phyloP scores from a whole-genome alignment of 2,888 invertebrate genomes.

The Spilarctia lutea region DNA sequence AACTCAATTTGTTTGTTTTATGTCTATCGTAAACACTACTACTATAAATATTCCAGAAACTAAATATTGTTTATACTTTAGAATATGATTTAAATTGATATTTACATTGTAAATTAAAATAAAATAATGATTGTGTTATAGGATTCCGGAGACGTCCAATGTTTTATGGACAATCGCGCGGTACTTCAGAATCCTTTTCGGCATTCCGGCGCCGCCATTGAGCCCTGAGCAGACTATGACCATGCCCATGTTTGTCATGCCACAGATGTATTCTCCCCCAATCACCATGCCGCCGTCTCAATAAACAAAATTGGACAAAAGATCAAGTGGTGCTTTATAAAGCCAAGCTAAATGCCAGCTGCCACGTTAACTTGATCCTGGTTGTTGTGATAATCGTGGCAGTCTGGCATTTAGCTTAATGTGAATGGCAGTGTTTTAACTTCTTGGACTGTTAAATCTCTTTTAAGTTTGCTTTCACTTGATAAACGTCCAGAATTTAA shows the following conservation, averaged over 20 bases:
- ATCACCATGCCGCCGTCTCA: slow-evolving; percentile 59
- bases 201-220: slow-evolving; percentile 78
- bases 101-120: slow-evolving; percentile 44
- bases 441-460: slow-evolving; percentile 61
- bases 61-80: slow-evolving; percentile 12
- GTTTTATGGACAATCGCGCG: slow-evolving; percentile 85
- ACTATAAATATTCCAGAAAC: slow-evolving; percentile 21
- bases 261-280: slow-evolving; percentile 67
- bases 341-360: slow-evolving; percentile 82
- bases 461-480: slow-evolving; percentile 50
- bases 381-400: slow-evolving; percentile 66
- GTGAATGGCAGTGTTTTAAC: slow-evolving; percentile 74
- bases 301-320: slow-evolving; percentile 80
- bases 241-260: slow-evolving; percentile 82
- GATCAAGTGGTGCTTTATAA: slow-evolving; percentile 79
- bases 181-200: slow-evolving; percentile 83
- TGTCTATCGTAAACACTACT: background rate
- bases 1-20: slow-evolving; percentile 21
- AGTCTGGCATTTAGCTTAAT: slow-evolving; percentile 83
- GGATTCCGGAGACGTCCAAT: slow-evolving; percentile 86
- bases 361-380: slow-evolving; percentile 80
- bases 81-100: slow-evolving; percentile 52
- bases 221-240: slow-evolving; percentile 74
- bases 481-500: slow-evolving; percentile 63
- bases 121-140: slow-evolving; percentile 66